Evolutionary conservation across 2,888 invertebrate genomes (phyloP), one percentile per base, ranked within the genome.

Genomic region (Dynastes tityus): DNA sequence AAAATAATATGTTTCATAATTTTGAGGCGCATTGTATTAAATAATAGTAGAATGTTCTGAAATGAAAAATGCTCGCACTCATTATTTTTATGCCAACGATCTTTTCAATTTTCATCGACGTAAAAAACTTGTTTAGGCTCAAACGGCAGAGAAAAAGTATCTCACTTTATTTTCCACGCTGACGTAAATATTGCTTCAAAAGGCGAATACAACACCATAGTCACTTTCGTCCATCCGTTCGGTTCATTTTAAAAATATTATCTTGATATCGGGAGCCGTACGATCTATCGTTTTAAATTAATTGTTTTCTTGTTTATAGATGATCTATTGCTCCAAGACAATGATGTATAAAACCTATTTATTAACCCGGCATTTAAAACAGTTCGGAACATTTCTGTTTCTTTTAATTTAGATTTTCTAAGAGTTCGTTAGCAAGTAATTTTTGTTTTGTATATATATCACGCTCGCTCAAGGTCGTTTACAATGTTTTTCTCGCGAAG

Each of bases 61-160:
- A 51, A 68, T 49, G 68, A 68, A 68, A 63, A 68, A 68, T 68
- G 51, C 13, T 27, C 11, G 2, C 40, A 29, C 51, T 51, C 27
- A 51, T 68, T 68, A 68, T 22, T 68, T 68, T 29, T 51, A 51
- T 68, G 68, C 51, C 68, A 51, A 51, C 68, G 68, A 68, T 68
- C 22, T 53, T 68, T 68, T 29, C 51, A 51, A 68, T 68, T 68
- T 68, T 68, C 68, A 68, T 13, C 68, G 40, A 27, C 32, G 68
- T 51, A 51, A 68, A 51, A 68, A 68, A 67, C 68, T 49, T 77
- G 68, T 63, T 77, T 77, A 75, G 64, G 29, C 45, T 75, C 49
- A 9, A 22, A 49, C 55, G 75, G 75, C 75, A 75, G 75, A 64
- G 75, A 75, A 75, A 64, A 75, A 75, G 49, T 75, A 49, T 51